phyloP scores from a whole-genome alignment of 2,113 vertebrate species.

The Sylvietta virens region DNA sequence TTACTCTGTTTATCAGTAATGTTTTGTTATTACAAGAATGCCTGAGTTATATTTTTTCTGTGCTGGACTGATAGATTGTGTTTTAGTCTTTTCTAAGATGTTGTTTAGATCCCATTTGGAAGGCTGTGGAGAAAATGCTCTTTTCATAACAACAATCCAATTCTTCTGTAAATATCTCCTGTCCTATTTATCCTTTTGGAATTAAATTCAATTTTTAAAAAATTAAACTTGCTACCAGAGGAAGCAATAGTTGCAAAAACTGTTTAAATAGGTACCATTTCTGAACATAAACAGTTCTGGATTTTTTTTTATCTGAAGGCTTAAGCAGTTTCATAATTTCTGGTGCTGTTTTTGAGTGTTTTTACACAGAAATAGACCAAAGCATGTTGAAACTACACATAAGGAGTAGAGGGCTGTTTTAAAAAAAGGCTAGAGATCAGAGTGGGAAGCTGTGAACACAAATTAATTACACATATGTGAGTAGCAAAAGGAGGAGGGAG shows the following conservation, averaged over 20 bases:
- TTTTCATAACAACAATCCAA: constrained; percentile 20
- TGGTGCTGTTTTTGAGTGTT: neutral
- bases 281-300: constrained; percentile 35
- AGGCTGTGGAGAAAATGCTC: constrained; percentile 25
- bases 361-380: constrained; percentile 18
- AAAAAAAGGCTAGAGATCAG: neutral
- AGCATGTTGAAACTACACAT: neutral
- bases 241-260: constrained; percentile 44
- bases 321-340: constrained; percentile 35
- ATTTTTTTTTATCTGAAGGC: neutral
- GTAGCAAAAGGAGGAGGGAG: neutral
- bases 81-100: constrained; percentile 46
- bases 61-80: neutral
- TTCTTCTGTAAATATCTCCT: constrained; percentile 63
- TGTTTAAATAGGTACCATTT: constrained; percentile 54
- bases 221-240: constrained; percentile 46
- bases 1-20: neutral
- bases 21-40: neutral
- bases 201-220: constrained; percentile 1
- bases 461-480: neutral
- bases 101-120: constrained; percentile 54
- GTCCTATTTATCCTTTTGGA: constrained; percentile 52
- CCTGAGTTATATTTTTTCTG: constrained; percentile 17
- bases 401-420: neutral
- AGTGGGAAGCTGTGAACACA: neutral